A percentile compares a stretch with the other conserved stretches of the same genome.
phyloP scores from a whole-genome alignment of 2,797 vertebrate species.

The Anomalospiza imberbis region DNA sequence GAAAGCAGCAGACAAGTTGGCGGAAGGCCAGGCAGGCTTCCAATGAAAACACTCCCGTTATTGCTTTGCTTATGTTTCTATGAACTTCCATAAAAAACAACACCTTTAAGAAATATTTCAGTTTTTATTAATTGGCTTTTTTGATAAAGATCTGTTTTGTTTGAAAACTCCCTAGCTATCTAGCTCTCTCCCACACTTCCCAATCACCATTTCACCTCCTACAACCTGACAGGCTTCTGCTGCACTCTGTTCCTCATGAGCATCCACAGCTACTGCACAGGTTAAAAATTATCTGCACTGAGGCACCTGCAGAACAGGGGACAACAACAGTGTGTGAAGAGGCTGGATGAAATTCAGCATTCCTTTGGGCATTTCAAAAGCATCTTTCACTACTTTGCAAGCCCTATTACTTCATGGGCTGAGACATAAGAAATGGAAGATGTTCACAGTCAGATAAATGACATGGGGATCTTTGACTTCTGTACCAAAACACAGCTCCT shows the following conservation, averaged over 20 bases:
- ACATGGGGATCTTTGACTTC: neutral
- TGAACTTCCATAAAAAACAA: slow-evolving; percentile 54
- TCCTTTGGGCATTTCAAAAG: neutral
- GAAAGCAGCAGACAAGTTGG: slow-evolving; percentile 58
- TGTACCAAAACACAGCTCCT: neutral
- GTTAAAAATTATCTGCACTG: neutral
- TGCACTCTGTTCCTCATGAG: neutral
- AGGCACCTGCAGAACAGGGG: neutral
- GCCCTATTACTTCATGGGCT: neutral
- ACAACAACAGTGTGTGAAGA: neutral
- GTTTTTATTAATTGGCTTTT: slow-evolving; percentile 55
- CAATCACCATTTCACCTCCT: neutral
- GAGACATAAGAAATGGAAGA: neutral
- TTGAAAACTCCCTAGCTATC: slow-evolving; percentile 50
- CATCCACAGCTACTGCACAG: slow-evolving; percentile 9
- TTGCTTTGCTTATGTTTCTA: slow-evolving; percentile 55
- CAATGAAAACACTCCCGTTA: slow-evolving; percentile 63
- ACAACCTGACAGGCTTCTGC: neutral
- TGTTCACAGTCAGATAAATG: neutral
- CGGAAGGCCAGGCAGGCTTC: slow-evolving; percentile 50
- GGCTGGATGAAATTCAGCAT: neutral
- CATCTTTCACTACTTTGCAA: neutral
- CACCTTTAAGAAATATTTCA: slow-evolving; percentile 62
- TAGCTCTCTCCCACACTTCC: slow-evolving; percentile 36
- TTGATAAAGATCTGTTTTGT: slow-evolving; percentile 61